Base-by-base conservation (phyloP, 2,888 invertebrate species). In the Hyposoter dolosus region DNA sequence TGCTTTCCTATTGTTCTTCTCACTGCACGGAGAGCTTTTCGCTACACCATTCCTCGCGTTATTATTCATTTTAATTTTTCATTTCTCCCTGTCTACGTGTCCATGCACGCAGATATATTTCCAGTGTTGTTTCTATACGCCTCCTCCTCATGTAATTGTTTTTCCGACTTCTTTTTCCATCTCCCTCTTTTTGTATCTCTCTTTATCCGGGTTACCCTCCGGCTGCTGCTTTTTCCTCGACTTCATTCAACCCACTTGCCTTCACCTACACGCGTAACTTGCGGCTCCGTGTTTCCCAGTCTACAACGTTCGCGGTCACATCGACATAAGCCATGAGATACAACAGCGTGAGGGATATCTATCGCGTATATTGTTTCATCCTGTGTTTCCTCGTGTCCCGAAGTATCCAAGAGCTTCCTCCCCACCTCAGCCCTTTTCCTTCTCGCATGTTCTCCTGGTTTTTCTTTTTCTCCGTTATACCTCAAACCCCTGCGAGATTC, bases 1-100 rank as follows among this genome's bases (percentile, higher is more conserved):
- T 92, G 90, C 90, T 85, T 88, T 82, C 82, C 71, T 80, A 91
- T 92, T 92, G 92, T 92, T 45, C 32, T 50, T 71, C 63, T 77
- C 80, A 83, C 78, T 35, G 40, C 7, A 45, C 76, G 63, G 50
- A 66, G 78, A 84, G 84, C 82, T 35, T 4, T 53, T 45, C 60
- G 45, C 28, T 35, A 28, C 79, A 40, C 17, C 32, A 60, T 69
- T 50, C 19, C 71, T 50, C 40, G 19, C 50, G 45, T 50, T 53
- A 53, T 53, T 68, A 77, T 80, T 72, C 17, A 28, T 50, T 40
- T 15, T 66, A 12, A 72, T 77, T 71, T 77, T 56, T 65, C 66
- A 23, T 76, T 69, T 28, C 56, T 43, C 40, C 66, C 50, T 53
- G 45, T 80, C 53, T 71, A 69, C 80, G 47, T 74, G 79, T 72